A percentile compares a stretch with the other conserved stretches of the same genome.
These are phyloP conservation scores for Festucalex cinctus DNA, from an alignment of 2,113 vertebrate genomes.

Conservation along the genomic window DNA sequence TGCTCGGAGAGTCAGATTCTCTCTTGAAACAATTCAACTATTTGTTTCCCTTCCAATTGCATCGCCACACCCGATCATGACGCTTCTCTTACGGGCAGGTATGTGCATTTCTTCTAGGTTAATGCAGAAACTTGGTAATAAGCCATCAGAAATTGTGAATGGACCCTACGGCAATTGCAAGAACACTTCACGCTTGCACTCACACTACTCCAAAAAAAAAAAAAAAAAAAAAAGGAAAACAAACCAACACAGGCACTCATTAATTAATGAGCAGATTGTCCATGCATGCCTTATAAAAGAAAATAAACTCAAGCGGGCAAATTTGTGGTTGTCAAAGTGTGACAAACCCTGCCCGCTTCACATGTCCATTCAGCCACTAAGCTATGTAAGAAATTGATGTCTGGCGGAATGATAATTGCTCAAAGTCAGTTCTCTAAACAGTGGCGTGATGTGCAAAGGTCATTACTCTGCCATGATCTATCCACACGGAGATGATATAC, in stretches of 20 bases:
- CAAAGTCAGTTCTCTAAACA: slow-evolving; percentile 24
- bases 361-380: background rate
- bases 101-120: slow-evolving; percentile 16
- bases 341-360: background rate
- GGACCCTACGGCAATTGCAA: slow-evolving; percentile 49
- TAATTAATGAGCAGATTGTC: slow-evolving; percentile 34
- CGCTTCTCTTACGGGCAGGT: slow-evolving; percentile 54
- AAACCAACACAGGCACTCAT: slow-evolving; percentile 10
- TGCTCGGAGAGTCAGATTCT: slow-evolving; percentile 53
- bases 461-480: slow-evolving; percentile 39
- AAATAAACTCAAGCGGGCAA: background rate
- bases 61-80: slow-evolving; percentile 46
- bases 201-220: background rate
- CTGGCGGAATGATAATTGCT: slow-evolving; percentile 18
- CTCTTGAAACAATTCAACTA: slow-evolving; percentile 64
- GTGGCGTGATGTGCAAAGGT: slow-evolving; percentile 29
- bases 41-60: slow-evolving; percentile 52
- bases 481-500: slow-evolving; percentile 16
- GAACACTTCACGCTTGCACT: slow-evolving; percentile 7
- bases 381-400: background rate
- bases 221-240: background rate
- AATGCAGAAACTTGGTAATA: slow-evolving; percentile 42
- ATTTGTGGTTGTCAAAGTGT: background rate
- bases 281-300: slow-evolving; percentile 24
- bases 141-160: slow-evolving; percentile 41